Evolutionary conservation across 2,888 invertebrate species (phyloP).

Genomic region (Tenthredo mesomela): DNA sequence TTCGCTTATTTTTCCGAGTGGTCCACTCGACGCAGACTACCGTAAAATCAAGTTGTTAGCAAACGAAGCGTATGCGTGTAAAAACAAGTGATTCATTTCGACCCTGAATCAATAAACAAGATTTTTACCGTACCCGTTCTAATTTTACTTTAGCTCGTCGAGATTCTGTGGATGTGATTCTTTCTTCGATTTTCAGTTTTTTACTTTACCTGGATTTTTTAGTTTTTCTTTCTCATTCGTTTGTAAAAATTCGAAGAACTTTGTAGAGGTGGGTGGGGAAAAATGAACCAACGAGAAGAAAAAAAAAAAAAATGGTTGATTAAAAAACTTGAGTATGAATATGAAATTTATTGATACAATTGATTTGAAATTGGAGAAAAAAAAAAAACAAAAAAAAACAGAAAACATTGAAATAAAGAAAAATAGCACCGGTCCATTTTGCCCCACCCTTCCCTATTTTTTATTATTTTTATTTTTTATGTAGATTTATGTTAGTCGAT

Average conservation of each 20-base stretch:
- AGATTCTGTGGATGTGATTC: slow-evolving; percentile 7
- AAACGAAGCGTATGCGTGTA: slow-evolving; percentile 10
- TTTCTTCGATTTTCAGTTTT: neutral
- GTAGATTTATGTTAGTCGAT: neutral
- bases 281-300: too few species aligned
- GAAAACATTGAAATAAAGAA: too few species aligned
- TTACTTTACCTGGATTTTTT: neutral
- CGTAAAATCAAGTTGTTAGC: slow-evolving; percentile 32
- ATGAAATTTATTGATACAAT: too few species aligned
- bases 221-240: neutral
- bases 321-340: too few species aligned
- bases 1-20: neutral
- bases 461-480: too few species aligned
- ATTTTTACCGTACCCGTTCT: neutral
- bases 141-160: slow-evolving; percentile 2
- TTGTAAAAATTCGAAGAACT: neutral
- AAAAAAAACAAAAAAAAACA: too few species aligned
- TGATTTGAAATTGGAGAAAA: too few species aligned
- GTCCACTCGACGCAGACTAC: neutral
- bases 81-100: slow-evolving; percentile 38
- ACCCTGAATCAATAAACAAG: slow-evolving; percentile 20
- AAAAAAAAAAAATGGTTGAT: too few species aligned
- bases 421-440: too few species aligned
- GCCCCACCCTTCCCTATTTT: too few species aligned
- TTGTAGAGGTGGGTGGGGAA: too few species aligned